These are phyloP conservation scores for Drosophila fungiperda DNA, from an alignment of 2,888 invertebrate genomes.

Conservation along the genomic window DNA sequence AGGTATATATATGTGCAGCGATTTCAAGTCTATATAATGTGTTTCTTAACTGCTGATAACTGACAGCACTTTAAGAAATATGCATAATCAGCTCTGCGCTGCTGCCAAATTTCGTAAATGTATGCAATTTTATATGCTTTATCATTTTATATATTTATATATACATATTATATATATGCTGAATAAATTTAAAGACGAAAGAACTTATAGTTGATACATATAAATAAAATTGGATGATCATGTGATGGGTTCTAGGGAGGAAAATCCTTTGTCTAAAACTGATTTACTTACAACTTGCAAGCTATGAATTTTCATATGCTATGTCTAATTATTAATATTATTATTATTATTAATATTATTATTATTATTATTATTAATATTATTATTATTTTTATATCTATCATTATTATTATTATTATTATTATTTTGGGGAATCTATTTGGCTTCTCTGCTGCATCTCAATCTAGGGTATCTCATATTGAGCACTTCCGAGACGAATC, in stretches of 20 bases:
- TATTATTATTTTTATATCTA: too few species aligned
- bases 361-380: too few species aligned
- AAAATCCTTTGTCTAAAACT: neutral
- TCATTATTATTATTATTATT: too few species aligned
- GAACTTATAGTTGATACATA: neutral
- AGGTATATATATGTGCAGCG: conserved; percentile 36
- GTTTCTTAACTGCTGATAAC: neutral
- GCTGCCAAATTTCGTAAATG: neutral
- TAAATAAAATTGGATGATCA: neutral
- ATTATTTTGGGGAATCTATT: neutral
- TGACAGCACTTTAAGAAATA: neutral
- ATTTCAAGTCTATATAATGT: neutral
- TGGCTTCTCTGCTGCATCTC: neutral
- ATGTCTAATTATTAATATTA: neutral
- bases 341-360: too few species aligned
- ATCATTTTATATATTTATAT: too few species aligned
- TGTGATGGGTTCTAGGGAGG: neutral
- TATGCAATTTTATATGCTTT: neutral
- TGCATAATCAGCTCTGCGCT: neutral
- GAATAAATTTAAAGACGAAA: neutral
- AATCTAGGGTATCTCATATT: conserved; percentile 5
- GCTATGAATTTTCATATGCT: neutral
- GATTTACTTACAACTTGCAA: neutral
- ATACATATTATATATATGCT: too few species aligned
- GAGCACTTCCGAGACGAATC: neutral